phyloP scores from a whole-genome alignment of 2,113 vertebrate species.

The Melanerpes formicivorus region DNA sequence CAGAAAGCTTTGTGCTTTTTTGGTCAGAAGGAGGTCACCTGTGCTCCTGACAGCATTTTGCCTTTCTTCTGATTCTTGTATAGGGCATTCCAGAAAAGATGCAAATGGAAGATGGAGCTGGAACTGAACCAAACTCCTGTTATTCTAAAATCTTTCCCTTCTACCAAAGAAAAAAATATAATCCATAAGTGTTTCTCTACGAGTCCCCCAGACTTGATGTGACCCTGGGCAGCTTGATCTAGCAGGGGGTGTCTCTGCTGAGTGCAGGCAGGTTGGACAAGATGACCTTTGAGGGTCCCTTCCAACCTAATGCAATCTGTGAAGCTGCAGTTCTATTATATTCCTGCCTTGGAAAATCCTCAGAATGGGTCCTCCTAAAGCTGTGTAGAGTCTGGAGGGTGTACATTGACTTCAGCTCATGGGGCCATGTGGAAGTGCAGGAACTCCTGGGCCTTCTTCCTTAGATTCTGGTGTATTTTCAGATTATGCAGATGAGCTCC shows the following conservation, averaged over 20 bases:
- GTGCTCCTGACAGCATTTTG: rapidly evolving
- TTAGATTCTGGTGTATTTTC: background rate
- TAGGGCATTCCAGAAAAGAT: background rate
- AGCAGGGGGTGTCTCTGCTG: too few species aligned
- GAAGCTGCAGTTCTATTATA: background rate
- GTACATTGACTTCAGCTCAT: background rate
- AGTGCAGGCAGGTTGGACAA: too few species aligned
- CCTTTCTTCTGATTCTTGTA: background rate
- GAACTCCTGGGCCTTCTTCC: background rate
- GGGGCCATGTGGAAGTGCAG: background rate
- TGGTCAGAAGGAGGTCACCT: background rate
- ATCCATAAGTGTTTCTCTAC: background rate
- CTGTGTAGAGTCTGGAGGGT: background rate
- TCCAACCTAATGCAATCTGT: too few species aligned
- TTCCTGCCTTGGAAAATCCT: background rate
- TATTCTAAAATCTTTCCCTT: background rate
- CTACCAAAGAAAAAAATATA: background rate
- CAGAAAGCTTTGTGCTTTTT: background rate
- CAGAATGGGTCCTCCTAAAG: background rate
- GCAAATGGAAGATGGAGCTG: background rate
- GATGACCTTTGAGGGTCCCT: too few species aligned
- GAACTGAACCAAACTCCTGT: background rate
- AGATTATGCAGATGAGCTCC: background rate
- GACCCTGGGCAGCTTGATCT: too few species aligned
- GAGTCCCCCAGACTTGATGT: too few species aligned